phyloP scores from a whole-genome alignment of 1,140 invertebrate genomes.

The Drosophila tristis region DNA sequence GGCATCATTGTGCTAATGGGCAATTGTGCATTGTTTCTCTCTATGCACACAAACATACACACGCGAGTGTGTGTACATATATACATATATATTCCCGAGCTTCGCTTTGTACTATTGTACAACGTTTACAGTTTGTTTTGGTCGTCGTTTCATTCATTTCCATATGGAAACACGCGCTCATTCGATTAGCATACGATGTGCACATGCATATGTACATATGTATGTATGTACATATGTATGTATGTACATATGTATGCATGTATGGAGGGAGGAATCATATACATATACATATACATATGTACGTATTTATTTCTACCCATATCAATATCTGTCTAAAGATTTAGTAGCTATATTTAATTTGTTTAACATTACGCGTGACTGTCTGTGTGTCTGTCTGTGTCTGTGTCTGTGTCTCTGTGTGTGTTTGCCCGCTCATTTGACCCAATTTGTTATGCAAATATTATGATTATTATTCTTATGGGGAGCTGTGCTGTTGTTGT shows the following conservation, averaged over 20 bases:
- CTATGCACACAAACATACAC: background rate
- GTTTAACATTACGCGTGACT: slow-evolving; percentile 46
- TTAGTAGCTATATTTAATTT: slow-evolving; percentile 26
- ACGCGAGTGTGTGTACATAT: background rate
- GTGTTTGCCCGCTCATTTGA: slow-evolving; percentile 53
- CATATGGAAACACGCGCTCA: slow-evolving; percentile 61
- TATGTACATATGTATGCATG: no score
- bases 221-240: no score
- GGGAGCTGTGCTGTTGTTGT: background rate
- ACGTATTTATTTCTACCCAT: slow-evolving; percentile 15
- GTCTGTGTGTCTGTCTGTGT: slow-evolving; percentile 30
- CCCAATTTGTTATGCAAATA: slow-evolving; percentile 77
- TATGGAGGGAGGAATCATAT: slow-evolving; percentile 24
- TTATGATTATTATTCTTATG: slow-evolving; percentile 51
- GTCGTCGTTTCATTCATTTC: slow-evolving; percentile 57
- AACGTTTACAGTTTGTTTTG: slow-evolving; percentile 73
- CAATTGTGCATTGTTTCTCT: slow-evolving; percentile 72
- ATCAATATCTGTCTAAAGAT: slow-evolving; percentile 9
- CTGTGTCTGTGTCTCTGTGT: slow-evolving; percentile 25
- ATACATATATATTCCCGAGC: no score
- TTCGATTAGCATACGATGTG: slow-evolving; percentile 67
- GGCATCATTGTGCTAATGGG: slow-evolving; percentile 78
- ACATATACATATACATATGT: slow-evolving; percentile 10
- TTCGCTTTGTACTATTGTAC: slow-evolving; percentile 62
- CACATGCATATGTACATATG: no score